A percentile compares a stretch with the other conserved stretches of the same genome.
phyloP scores from a whole-genome alignment of 2,888 invertebrate genomes.

The Ophonus ardosiacus region DNA sequence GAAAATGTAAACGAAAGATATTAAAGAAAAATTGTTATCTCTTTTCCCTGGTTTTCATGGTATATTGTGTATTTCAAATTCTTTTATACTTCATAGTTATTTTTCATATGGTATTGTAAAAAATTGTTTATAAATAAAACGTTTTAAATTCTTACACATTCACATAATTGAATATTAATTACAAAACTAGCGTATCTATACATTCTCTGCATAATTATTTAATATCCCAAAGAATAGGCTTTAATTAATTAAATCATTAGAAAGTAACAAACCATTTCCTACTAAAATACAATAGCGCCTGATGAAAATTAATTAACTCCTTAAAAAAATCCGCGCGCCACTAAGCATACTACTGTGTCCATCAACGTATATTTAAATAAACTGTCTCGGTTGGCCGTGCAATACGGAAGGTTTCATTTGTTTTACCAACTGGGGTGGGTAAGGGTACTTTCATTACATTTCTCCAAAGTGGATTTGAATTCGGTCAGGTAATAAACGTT shows the following conservation, averaged over 20 bases:
- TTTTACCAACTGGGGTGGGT: not conserved
- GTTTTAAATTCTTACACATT: not conserved
- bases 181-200: conserved; percentile 4
- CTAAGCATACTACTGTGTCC: not conserved
- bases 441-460: conserved; percentile 31
- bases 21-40: too few species aligned
- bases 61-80: not conserved
- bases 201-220: conserved; percentile 26
- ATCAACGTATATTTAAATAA: conserved; percentile 22
- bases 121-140: not conserved
- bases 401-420: conserved; percentile 30
- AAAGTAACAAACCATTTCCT: conserved; percentile 23
- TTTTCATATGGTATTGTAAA: not conserved
- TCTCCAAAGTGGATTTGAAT: not conserved
- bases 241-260: conserved; percentile 24
- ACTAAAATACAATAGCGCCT: not conserved
- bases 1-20: too few species aligned
- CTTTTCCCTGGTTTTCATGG: too few species aligned
- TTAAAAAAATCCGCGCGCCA: conserved; percentile 1
- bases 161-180: conserved; percentile 8
- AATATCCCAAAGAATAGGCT: conserved; percentile 11
- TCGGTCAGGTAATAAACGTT: conserved; percentile 26
- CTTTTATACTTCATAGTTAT: not conserved
- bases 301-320: conserved; percentile 27
- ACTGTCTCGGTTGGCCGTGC: conserved; percentile 20